Conservation (phyloP, 2,888 invertebrate species). For the Melanotus villosus region DNA sequence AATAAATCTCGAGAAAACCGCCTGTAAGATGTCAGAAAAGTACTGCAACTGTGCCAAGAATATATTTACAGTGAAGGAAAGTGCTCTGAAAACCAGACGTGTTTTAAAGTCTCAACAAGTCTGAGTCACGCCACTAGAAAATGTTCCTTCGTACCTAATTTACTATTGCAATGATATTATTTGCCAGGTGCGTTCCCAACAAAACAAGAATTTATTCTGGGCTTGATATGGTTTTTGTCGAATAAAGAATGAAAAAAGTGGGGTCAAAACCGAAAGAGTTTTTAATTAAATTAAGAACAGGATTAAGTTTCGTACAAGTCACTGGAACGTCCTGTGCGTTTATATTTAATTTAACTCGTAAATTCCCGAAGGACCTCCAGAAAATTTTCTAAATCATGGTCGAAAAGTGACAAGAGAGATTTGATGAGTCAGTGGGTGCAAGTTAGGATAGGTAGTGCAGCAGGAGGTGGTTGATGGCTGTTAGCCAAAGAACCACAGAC, state of each 20-base stretch:
- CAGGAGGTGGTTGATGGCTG: slow-evolving; percentile 66
- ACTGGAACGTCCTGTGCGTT: too few species aligned
- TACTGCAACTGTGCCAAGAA: slow-evolving; percentile 3
- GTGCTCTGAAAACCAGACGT: slow-evolving; percentile 10
- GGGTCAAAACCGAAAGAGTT: too few species aligned
- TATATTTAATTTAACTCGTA: neutral
- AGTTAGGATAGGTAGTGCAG: slow-evolving; percentile 63
- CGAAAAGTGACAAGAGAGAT: neutral
- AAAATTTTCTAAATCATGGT: neutral
- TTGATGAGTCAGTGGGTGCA: slow-evolving; percentile 63
- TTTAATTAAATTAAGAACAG: too few species aligned
- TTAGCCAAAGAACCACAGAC: slow-evolving; percentile 63
- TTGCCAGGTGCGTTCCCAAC: neutral
- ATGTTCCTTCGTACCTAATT: neutral
- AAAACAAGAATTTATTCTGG: neutral
- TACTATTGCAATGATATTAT: neutral
- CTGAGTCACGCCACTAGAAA: slow-evolving; percentile 13
- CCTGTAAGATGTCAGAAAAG: neutral
- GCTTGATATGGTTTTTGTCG: too few species aligned
- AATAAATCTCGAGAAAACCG: too few species aligned
- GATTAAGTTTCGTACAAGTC: too few species aligned
- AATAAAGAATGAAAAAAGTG: too few species aligned
- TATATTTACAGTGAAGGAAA: slow-evolving; percentile 19
- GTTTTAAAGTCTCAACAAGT: slow-evolving; percentile 11
- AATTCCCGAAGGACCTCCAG: neutral